Evolutionary conservation across 2,888 invertebrate genomes (phyloP), one percentile per base, ranked within the genome.

Genomic region (Acheta domesticus): DNA sequence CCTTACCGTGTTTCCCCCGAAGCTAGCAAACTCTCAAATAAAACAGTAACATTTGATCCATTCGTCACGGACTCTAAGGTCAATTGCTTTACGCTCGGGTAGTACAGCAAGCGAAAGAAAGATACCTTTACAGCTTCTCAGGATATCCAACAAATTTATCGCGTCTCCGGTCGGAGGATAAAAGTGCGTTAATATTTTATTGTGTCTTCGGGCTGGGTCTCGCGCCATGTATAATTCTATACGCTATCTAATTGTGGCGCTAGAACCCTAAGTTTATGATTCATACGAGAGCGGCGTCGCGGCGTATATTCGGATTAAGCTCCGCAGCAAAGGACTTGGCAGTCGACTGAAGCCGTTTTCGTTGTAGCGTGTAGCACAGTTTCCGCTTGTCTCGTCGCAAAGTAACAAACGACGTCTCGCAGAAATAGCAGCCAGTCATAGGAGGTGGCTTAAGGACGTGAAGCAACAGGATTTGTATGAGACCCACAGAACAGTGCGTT

Each of bases 181-280:
- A 62, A n/a, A 62, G n/a, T n/a, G n/a, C 62, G 62, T 62, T 62
- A 62, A 62, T 62, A 62, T 62, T 62, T 62, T 62, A 62, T 62
- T 62, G n/a, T 62, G 62, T 62, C 62, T 62, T n/a, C 62, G 62
- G n/a, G 62, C n/a, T 62, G 36, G 36, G 36, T 0, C 5, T 36
- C 36, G 0, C 36, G 36, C 62, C n/a, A 62, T 12, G 62, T 62
- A 8, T n/a, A n/a, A 62, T 62, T 62, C 62, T 62, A 62, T n/a
- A 11, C 62, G 62, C 62, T 62, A 62, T 62, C 62, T 62, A 62
- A 62, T 62, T 62, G 62, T 62, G 62, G 62, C 62, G 62, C n/a
- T 62, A 8, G 62, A 36, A 36, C 11, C 62, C 14, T 0, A n/a
- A 14, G 62, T 62, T 62, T 62, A 62, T 62, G 62, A 62, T 62